A percentile compares a stretch with the other conserved stretches of the same genome.
These are phyloP conservation scores for Heteronetta atricapilla DNA, from an alignment of 2,113 vertebrate species.

Conservation along the genomic window DNA sequence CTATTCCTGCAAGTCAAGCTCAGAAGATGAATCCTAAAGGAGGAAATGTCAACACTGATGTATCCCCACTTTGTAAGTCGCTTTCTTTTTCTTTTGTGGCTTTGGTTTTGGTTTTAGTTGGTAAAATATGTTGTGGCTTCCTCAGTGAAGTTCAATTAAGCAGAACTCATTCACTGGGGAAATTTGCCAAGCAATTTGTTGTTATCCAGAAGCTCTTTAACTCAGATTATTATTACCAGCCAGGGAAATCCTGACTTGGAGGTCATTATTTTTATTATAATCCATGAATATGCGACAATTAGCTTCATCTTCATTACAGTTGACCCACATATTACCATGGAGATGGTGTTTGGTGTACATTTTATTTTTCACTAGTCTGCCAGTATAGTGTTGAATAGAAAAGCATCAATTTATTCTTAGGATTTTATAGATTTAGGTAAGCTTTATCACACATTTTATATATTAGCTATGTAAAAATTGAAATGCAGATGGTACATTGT, in stretches of 20 bases:
- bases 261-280: slow-evolving; percentile 62
- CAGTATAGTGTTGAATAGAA: neutral
- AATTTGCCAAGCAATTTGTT: slow-evolving; percentile 13
- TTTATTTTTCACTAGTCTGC: neutral
- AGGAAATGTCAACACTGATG: slow-evolving; percentile 76
- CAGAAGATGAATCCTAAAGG: slow-evolving; percentile 87
- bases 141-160: slow-evolving; percentile 41
- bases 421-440: neutral
- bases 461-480: neutral
- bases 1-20: slow-evolving; percentile 83
- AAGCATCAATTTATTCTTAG: neutral
- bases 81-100: neutral
- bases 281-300: slow-evolving; percentile 43
- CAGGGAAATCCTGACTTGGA: slow-evolving; percentile 39
- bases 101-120: neutral
- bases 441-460: neutral
- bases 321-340: slow-evolving; percentile 49
- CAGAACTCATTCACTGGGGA: slow-evolving; percentile 13
- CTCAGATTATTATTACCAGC: slow-evolving; percentile 10
- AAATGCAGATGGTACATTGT: neutral
- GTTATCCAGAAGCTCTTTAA: slow-evolving; percentile 28
- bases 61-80: slow-evolving; percentile 86
- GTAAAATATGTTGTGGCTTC: neutral
- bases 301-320: slow-evolving; percentile 29
- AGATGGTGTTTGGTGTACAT: slow-evolving; percentile 13